Evolutionary conservation across 2,888 invertebrate genomes (phyloP), one percentile per base, ranked within the genome.

Genomic region (Esperia sulphurella): DNA sequence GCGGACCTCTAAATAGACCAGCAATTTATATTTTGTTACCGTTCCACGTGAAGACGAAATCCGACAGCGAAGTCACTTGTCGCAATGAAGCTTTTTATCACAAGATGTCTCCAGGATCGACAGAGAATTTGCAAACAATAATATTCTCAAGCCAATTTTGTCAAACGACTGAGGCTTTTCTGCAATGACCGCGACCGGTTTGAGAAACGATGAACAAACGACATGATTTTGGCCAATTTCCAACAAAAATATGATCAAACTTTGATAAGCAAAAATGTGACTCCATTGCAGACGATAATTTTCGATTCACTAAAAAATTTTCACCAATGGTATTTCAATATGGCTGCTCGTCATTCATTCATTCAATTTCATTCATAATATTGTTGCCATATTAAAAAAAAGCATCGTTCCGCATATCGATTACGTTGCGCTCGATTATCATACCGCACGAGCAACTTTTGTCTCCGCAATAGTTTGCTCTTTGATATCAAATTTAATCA

Each of bases 101-200:
- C 89, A 86, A 90, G 89, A 90, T 88, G 90, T 90, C 90, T 86
- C 90, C 89, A 79, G 82, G 76, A 78, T 88, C 83, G 89, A 77
- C 82, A 68, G 74, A 71, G 71, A 76, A 71, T 70, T 73, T 68
- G 75, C 72, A 74, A 83, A 80, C 77, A 80, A 82, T 71, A 77
- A 67, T 63, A 65, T 65, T 67, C 79, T 84, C 80, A 81, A 57
- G 71, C 80, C 72, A 76, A 86, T 81, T 80, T 83, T 74, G 90
- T 90, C 90, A 90, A 86, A 90, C 90, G 75, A 81, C 69, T 62
- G 82, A 82, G 65, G 76, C 68, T 83, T 86, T 88, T 85, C 79
- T 87, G 83, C 77, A 86, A 74, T 78, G 79, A 82, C 76, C 79
- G 73, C 79, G 79, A 76, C 73, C 75, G 68, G 76, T 83, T 72